A percentile compares a stretch with the other conserved stretches of the same genome.
phyloP scores from a whole-genome alignment of 2,888 invertebrate genomes.

The Aplocera efformata region DNA sequence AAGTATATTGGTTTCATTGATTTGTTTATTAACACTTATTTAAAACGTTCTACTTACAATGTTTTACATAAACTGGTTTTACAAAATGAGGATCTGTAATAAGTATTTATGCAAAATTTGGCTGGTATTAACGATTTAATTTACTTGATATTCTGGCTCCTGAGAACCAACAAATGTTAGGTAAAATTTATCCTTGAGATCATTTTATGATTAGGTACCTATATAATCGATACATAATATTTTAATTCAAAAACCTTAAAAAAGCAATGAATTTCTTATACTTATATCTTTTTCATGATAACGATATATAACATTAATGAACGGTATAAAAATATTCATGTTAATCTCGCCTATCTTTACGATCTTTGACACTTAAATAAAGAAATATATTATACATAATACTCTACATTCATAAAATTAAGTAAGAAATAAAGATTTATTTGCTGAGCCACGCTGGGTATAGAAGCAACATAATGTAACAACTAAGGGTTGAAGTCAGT shows the following conservation, averaged over 20 bases:
- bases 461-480: too few relatives aligned
- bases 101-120: slow-evolving; percentile 46
- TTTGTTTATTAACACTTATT: slow-evolving; percentile 73
- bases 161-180: slow-evolving; percentile 31
- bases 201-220: slow-evolving; percentile 45
- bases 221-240: slow-evolving; percentile 23
- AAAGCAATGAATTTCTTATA: slow-evolving; percentile 19
- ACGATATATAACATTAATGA: slow-evolving; percentile 13
- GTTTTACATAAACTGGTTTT: slow-evolving; percentile 38
- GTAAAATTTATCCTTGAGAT: slow-evolving; percentile 50
- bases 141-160: slow-evolving; percentile 26
- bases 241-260: slow-evolving; percentile 19
- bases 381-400: slow-evolving; percentile 27
- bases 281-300: slow-evolving; percentile 8
- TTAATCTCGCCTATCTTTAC: slow-evolving; percentile 70
- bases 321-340: slow-evolving; percentile 69
- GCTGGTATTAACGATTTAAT: slow-evolving; percentile 39
- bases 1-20: slow-evolving; percentile 31
- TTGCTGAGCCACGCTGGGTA: too few relatives aligned
- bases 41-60: slow-evolving; percentile 65
- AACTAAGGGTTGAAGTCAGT: too few relatives aligned
- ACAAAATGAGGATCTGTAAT: slow-evolving; percentile 64
- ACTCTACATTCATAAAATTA: slow-evolving; percentile 5
- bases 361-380: slow-evolving; percentile 48
- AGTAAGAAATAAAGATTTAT: slow-evolving; percentile 21